phyloP scores from a whole-genome alignment of 2,113 vertebrate species.

The Tragelaphus imberbis region DNA sequence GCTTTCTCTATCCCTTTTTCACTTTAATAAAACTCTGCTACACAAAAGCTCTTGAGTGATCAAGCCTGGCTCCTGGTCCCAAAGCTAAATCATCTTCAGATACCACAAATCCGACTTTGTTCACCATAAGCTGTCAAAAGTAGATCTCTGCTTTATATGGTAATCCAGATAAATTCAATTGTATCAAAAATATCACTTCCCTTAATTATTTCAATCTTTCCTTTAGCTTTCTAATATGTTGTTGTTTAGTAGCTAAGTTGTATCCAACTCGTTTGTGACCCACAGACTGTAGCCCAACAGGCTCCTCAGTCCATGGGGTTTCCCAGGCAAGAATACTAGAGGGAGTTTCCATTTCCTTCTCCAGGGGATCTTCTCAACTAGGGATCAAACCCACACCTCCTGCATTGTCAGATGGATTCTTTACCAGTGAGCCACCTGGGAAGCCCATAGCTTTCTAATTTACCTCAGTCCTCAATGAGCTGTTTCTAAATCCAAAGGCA shows the following conservation, averaged over 20 bases:
- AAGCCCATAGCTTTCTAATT: not conserved
- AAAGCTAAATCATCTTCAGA: not conserved
- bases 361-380: not conserved
- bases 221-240: not conserved
- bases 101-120: rapidly evolving
- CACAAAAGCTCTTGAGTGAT: not conserved
- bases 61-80: not conserved
- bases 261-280: not conserved
- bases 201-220: not conserved
- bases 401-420: not conserved
- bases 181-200: not conserved
- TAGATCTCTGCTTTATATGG: not conserved
- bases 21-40: not conserved
- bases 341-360: not conserved
- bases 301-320: not conserved
- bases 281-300: not conserved
- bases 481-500: not conserved
- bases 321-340: not conserved
- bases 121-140: not conserved
- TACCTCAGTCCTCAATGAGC: not conserved
- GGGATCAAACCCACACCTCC: not conserved
- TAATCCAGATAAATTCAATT: not conserved
- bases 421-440: not conserved
- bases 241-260: not conserved
- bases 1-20: not conserved